Evolutionary conservation across 2,113 vertebrate species (phyloP).

Genomic region (Tor tambroides): DNA sequence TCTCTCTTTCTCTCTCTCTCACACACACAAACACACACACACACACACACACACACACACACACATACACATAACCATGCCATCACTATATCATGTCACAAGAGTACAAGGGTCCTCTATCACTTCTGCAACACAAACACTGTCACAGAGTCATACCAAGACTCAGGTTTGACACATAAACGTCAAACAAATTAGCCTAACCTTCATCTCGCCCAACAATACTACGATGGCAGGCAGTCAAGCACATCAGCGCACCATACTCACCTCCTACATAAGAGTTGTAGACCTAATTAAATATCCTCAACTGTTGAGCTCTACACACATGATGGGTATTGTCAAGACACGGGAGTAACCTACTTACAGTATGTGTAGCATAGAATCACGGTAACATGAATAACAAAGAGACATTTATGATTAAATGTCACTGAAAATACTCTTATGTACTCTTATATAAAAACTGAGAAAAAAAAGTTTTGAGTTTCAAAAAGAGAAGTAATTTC

Average conservation of each 20-base stretch:
- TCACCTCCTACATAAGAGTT: slow-evolving; percentile 41
- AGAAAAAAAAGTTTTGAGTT: not conserved
- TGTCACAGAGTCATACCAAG: not conserved
- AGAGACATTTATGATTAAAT: not conserved
- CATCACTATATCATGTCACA: slow-evolving; percentile 16
- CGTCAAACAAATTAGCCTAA: slow-evolving; percentile 52
- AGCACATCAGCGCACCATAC: slow-evolving; percentile 26
- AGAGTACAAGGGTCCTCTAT: not conserved
- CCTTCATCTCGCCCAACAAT: slow-evolving; percentile 38
- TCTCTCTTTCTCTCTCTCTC: too few species aligned
- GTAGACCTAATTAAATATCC: slow-evolving; percentile 49
- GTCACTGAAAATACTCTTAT: not conserved
- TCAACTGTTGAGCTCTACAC: slow-evolving; percentile 42
- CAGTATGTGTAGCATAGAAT: not conserved
- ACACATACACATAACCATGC: not conserved
- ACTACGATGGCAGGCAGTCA: slow-evolving; percentile 23
- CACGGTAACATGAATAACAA: not conserved
- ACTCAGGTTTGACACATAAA: slow-evolving; percentile 47
- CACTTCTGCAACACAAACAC: slow-evolving; percentile 18
- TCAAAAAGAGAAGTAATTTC: not conserved
- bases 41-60: not conserved
- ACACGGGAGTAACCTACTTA: slow-evolving; percentile 31
- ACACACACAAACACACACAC: not conserved
- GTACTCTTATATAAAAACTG: not conserved
- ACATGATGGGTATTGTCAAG: slow-evolving; percentile 48